phyloP scores from a whole-genome alignment of 2,113 vertebrate genomes.

The Erinaceus europaeus region DNA sequence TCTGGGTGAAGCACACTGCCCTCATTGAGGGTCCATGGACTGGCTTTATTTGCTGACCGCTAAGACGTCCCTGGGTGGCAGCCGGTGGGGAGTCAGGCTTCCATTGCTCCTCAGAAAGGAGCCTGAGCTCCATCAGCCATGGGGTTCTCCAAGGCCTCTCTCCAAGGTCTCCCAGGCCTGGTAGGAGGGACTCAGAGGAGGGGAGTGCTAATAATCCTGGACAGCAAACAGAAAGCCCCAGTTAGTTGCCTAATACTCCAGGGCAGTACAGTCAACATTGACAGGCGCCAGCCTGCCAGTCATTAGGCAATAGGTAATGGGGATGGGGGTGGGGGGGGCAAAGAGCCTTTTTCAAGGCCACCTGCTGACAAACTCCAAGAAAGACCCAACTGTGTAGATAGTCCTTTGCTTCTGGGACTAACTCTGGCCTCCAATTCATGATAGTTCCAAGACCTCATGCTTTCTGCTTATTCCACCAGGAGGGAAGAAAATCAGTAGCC shows the following conservation, averaged over 20 bases:
- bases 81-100: neutral
- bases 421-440: neutral
- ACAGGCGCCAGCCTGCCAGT: too few relatives aligned
- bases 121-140: neutral
- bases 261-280: constrained; percentile 39
- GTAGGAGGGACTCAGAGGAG: neutral
- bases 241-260: constrained; percentile 13
- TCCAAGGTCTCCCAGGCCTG: neutral
- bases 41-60: constrained; percentile 58
- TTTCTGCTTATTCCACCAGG: neutral
- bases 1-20: neutral
- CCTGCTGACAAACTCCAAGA: constrained; percentile 15
- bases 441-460: neutral
- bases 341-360: constrained; percentile 15
- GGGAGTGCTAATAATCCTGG: neutral
- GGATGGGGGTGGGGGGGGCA: too few relatives aligned
- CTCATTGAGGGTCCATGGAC: constrained; percentile 32
- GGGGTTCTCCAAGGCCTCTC: neutral
- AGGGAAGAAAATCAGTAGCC: neutral
- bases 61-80: neutral
- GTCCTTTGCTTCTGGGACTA: neutral
- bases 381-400: neutral
- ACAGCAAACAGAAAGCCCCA: constrained; percentile 57
- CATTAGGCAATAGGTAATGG: constrained; percentile 16
- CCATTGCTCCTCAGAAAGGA: neutral